Evolutionary conservation across 2,113 vertebrate genomes (phyloP).

Genomic region (Muntiacus muntjak): DNA sequence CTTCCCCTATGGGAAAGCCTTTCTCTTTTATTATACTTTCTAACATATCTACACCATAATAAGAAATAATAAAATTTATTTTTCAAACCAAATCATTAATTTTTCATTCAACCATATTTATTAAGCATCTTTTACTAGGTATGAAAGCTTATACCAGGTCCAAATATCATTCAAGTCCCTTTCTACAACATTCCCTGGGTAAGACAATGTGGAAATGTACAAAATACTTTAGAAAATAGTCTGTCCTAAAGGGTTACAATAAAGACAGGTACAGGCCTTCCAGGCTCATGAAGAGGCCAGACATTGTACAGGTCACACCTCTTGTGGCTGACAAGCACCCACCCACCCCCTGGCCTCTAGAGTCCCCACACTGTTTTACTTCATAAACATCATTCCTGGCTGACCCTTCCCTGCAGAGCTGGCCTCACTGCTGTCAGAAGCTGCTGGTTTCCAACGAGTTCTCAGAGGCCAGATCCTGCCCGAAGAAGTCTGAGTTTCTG

Average conservation of each 20-base stretch:
- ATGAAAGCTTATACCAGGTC: background rate
- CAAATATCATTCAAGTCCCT: background rate
- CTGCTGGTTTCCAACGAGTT: background rate
- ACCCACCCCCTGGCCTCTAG: background rate
- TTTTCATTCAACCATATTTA: background rate
- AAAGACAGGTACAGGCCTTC: background rate
- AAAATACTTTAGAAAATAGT: background rate
- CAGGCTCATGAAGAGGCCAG: background rate
- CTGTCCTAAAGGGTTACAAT: background rate
- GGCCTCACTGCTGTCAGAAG: background rate
- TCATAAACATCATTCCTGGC: background rate
- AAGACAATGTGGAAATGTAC: background rate
- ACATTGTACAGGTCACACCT: accelerated
- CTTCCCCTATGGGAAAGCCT: background rate
- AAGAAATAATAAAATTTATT: background rate
- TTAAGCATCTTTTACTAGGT: background rate
- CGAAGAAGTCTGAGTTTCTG: background rate
- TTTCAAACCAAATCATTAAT: background rate
- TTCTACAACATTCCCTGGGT: background rate
- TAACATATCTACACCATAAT: background rate
- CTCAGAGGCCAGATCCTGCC: background rate
- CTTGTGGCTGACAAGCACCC: background rate
- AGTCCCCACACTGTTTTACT: background rate
- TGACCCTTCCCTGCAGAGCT: background rate
- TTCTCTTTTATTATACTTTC: background rate